These are phyloP conservation scores for Motacilla tschutschensis DNA, from an alignment of 2,113 vertebrate genomes.

Conservation along the genomic window DNA sequence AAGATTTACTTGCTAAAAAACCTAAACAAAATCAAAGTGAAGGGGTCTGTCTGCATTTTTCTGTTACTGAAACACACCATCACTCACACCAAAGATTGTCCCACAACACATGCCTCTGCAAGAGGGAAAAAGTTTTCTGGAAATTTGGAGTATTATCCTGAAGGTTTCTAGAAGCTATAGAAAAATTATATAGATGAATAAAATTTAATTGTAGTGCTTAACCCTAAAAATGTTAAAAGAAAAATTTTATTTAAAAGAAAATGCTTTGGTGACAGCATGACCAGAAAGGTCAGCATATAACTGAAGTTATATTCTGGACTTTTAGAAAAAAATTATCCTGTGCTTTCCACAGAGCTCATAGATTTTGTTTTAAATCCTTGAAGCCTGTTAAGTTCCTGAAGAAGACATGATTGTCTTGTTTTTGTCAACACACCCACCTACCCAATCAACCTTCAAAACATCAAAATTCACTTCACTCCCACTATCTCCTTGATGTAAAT, in stretches of 20 bases:
- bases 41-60: not conserved
- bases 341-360: not conserved
- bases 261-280: not conserved
- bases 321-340: not conserved
- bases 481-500: slow-evolving; percentile 51
- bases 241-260: not conserved
- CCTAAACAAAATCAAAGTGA: not conserved
- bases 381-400: slow-evolving; percentile 2
- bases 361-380: not conserved
- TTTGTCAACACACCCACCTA: slow-evolving; percentile 53
- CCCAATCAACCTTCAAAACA: slow-evolving; percentile 53
- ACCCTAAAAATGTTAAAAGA: not conserved
- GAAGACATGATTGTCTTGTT: slow-evolving; percentile 52
- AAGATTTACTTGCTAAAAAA: not conserved
- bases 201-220: not conserved
- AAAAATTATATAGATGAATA: not conserved
- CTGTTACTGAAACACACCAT: not conserved
- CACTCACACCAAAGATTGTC: not conserved
- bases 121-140: not conserved
- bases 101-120: not conserved
- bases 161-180: not conserved
- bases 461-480: slow-evolving; percentile 54
- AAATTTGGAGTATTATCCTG: not conserved
- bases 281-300: not conserved
- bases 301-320: not conserved